Base-by-base conservation (phyloP, 2,797 vertebrate genomes). In the Australoheros facetus region DNA sequence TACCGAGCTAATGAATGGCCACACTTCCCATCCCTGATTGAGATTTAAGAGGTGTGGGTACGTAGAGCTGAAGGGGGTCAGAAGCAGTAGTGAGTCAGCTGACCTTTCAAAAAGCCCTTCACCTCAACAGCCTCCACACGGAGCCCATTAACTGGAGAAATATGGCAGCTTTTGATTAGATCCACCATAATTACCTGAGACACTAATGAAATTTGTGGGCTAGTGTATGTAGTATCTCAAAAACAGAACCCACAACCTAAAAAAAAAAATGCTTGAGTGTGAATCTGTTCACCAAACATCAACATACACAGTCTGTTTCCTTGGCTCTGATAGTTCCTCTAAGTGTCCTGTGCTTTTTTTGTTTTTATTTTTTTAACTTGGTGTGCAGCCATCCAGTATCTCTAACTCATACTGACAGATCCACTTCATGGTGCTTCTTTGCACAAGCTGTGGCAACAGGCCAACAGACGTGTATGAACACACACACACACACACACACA, bases 21-120 rank as follows among this genome's bases (percentile, higher is more conserved):
- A 53, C 53, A 4, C 82, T 78, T 71, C 79, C 78, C 16, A 58
- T 64, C 58, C 13, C 73, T 93, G 92, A 94, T 90, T 92, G 90
- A 94, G 91, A 93, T 93, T 90, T 94, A 95, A 93, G 91, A 94
- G 91, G 86, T 71, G 85, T 83, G 86, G 69, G 84, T 78, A 75
- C 82, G 84, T 80, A 75, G 73, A 81, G 80, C 84, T 82, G 87
- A 84, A 80, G 89, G 91, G 86, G 87, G 87, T 90, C 75, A 84
- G 82, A 81, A 54, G 76, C 72, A 56, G 75, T 59, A 81, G 87
- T 87, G 91, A 91, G 90, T 91, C 88, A 88, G 87, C 79, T 81
- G 89, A 94, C 91, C 91, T 93, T 88, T 88, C 74, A 32, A 83
- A 75, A 82, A 87, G 88, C 77, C 84, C 86, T 89, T 88, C 91